A percentile compares a stretch with the other conserved stretches of the same genome.
Evolutionary conservation across 2,797 vertebrate genomes (phyloP).

Genomic region (Balearica regulorum): DNA sequence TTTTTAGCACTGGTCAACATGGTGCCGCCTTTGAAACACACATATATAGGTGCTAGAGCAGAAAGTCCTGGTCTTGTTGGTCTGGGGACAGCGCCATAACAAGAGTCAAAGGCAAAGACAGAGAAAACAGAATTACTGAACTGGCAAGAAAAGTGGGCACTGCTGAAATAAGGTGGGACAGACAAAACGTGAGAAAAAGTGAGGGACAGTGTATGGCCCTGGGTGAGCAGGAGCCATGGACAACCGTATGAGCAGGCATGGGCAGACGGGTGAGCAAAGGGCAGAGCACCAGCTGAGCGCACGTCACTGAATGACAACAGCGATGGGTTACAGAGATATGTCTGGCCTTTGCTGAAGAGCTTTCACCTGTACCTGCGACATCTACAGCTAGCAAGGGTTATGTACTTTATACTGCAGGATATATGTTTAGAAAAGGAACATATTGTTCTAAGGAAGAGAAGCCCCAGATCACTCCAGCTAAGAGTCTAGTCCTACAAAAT

Average conservation of each 20-base stretch:
- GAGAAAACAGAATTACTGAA: neutral
- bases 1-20: neutral
- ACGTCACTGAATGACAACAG: neutral
- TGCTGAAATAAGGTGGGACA: neutral
- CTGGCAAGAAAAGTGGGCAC: neutral
- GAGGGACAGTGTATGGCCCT: neutral
- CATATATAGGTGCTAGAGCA: neutral
- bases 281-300: neutral
- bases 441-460: neutral
- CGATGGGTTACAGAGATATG: neutral
- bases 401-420: neutral
- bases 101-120: neutral
- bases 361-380: neutral
- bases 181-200: neutral
- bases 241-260: neutral
- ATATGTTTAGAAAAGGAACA: neutral
- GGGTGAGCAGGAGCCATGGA: neutral
- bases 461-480: neutral
- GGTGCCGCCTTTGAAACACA: neutral
- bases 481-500: neutral
- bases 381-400: too few relatives aligned
- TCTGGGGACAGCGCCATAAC: neutral
- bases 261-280: neutral
- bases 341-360: neutral
- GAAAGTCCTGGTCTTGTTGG: neutral